Evolutionary conservation across 2,888 invertebrate genomes (phyloP).

Genomic region (Caradrina kadenii): DNA sequence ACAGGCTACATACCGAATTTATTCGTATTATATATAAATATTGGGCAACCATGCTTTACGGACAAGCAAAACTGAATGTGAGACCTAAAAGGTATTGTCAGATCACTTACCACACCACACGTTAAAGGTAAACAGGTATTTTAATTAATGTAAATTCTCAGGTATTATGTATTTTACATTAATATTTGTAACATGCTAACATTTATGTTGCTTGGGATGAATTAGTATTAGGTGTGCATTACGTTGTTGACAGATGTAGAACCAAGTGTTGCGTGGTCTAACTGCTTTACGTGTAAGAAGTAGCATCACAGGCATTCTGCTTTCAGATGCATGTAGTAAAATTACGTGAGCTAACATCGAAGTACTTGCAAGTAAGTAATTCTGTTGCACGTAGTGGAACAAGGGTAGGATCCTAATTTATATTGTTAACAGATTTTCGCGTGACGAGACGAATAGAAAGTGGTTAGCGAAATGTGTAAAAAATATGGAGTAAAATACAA

Average conservation of each 20-base stretch:
- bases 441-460: conserved; percentile 11
- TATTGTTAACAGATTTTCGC: conserved; percentile 37
- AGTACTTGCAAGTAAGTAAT: conserved; percentile 26
- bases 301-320: conserved; percentile 8
- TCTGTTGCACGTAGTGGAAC: background rate
- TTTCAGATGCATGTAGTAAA: conserved; percentile 17
- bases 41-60: conserved; percentile 3
- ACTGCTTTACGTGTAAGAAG: conserved; percentile 29
- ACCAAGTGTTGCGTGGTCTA: conserved; percentile 21
- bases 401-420: conserved; percentile 29
- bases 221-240: conserved; percentile 42
- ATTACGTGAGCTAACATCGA: conserved; percentile 10
- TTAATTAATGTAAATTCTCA: background rate
- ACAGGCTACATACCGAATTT: background rate
- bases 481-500: background rate
- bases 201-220: conserved; percentile 22
- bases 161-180: background rate
- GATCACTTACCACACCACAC: conserved; percentile 1
- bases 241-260: conserved; percentile 39
- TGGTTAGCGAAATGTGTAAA: background rate
- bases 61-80: conserved; percentile 1
- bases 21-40: background rate
- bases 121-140: conserved; percentile 24
- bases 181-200: conserved; percentile 14
- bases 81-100: conserved; percentile 13